Evolutionary conservation across 2,888 invertebrate species (phyloP), one percentile per base, ranked within the genome.

Genomic region (Athalia cordata): DNA sequence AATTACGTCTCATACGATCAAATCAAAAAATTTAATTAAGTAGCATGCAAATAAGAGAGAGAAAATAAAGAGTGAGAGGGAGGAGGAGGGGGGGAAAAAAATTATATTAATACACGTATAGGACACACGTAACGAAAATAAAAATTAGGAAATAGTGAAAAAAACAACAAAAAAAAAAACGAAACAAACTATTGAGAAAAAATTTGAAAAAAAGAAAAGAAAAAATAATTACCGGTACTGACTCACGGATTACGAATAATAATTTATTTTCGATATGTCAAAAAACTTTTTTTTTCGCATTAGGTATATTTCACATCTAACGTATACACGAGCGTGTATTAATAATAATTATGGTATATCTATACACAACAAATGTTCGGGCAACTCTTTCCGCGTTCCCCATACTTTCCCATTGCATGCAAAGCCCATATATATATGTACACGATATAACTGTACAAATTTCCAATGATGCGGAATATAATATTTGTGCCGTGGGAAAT

Each of bases 401-500:
- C 15, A 47, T 68, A 68, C 52, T 68, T 52, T 68, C 68, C 68
- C 55, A 55, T 68, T 68, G 72, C 72, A 72, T 72, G 72, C 72
- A 52, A 72, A 59, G 47, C 59, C 72, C 29, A 57, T 59, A 4
- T 68, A 55, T 29, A 29, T 29, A 29, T 29, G 29, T 29, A 29
- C 2, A 29, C 29, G 29, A 29, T 29, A 29, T 72, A 72, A 72
- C 72, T 59, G 72, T 72, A 59, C 29, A 59, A 45, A 29, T 72
- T 72, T 59, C 72, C 59, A 72, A 72, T 59, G 57, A 72, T 47
- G 72, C 57, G 72, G 72, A 72, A 72, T 59, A 72, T 72, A 7
- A 55, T 55, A 52, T 72, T 13, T 52, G 59, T 57, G 72, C 72
- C 72, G 72, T 72, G 72, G 72, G 72, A 72, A 72, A 72, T 72